These are phyloP conservation scores for Trachelus stipa DNA, from an alignment of 2,888 invertebrate genomes.

Conservation along the genomic window DNA sequence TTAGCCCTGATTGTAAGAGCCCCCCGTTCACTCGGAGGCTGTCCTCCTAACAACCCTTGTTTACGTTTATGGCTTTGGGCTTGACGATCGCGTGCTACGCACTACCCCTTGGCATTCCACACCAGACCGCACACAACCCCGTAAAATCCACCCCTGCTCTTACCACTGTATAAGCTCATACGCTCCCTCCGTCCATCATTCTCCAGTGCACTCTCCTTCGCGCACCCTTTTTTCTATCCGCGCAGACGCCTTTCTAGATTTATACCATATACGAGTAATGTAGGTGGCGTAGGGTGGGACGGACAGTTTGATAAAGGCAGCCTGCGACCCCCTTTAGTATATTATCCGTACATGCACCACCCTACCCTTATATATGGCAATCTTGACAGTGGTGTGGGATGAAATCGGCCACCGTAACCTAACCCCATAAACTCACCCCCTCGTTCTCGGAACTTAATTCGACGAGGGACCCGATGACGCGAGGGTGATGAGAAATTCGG, in stretches of 20 bases:
- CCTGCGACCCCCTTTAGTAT: not conserved
- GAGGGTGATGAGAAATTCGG: constrained; percentile 5
- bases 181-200: not conserved
- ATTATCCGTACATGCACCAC: constrained; percentile 38
- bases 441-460: constrained; percentile 57
- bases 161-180: constrained; percentile 25
- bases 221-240: constrained; percentile 22
- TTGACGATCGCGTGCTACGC: constrained; percentile 59
- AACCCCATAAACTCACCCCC: constrained; percentile 52
- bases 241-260: constrained; percentile 12
- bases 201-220: constrained; percentile 6
- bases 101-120: not conserved
- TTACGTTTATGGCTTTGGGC: constrained; percentile 63
- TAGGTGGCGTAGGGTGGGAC: not conserved
- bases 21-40: constrained; percentile 47
- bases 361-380: constrained; percentile 45
- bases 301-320: not conserved
- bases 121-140: not conserved
- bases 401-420: constrained; percentile 54
- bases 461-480: constrained; percentile 47
- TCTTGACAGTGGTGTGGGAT: constrained; percentile 51
- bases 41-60: constrained; percentile 61
- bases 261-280: not conserved
- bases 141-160: not conserved
- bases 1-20: constrained; percentile 59